These are phyloP conservation scores for Limulus polyphemus DNA, from an alignment of 2,888 invertebrate species.

Conservation along the genomic window DNA sequence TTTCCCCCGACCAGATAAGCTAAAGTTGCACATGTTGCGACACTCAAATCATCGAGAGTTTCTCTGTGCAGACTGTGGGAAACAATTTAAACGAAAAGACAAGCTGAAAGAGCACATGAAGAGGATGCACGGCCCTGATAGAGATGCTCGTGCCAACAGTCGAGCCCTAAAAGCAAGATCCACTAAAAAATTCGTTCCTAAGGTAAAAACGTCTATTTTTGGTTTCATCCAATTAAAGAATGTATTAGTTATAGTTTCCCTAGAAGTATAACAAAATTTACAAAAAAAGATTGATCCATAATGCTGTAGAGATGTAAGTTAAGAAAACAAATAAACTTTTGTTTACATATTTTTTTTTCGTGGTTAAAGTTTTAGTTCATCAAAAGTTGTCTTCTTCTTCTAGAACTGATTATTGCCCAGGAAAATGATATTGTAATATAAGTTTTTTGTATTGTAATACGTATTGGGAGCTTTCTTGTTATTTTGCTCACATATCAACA, in stretches of 20 bases:
- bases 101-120: slow-evolving; percentile 59
- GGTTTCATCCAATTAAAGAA: not conserved
- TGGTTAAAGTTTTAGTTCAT: too few relatives aligned
- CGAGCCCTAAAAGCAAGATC: slow-evolving; percentile 25
- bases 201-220: slow-evolving; percentile 36
- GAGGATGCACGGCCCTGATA: slow-evolving; percentile 49
- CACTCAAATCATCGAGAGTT: slow-evolving; percentile 44
- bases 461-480: too few relatives aligned
- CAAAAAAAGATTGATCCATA: too few relatives aligned
- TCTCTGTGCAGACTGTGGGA: slow-evolving; percentile 60
- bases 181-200: slow-evolving; percentile 46
- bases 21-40: slow-evolving; percentile 56
- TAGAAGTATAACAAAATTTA: too few relatives aligned
- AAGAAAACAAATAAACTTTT: too few relatives aligned
- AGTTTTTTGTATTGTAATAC: too few relatives aligned
- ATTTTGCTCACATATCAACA: too few relatives aligned
- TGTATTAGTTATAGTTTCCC: not conserved
- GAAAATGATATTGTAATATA: too few relatives aligned
- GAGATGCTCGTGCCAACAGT: slow-evolving; percentile 22
- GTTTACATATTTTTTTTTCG: too few relatives aligned
- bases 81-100: slow-evolving; percentile 62
- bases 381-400: too few relatives aligned
- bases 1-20: slow-evolving; percentile 56
- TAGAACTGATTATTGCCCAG: too few relatives aligned
- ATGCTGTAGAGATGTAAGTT: too few relatives aligned